phyloP scores from a whole-genome alignment of 2,888 invertebrate species.

The Dasypogon diadema region DNA sequence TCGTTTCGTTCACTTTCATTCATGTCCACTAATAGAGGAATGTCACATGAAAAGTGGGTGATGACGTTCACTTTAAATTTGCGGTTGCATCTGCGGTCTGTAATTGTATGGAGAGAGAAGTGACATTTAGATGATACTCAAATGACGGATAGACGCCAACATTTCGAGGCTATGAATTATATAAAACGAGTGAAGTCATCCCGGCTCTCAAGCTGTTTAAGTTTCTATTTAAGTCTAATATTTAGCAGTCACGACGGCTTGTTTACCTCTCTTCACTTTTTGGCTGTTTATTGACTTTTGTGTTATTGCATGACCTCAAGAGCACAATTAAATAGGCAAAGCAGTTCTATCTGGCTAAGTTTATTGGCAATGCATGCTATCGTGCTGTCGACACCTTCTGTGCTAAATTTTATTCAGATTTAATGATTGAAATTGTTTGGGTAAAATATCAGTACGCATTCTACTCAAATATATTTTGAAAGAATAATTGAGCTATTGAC shows the following conservation, averaged over 20 bases:
- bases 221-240: too few relatives aligned
- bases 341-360: not conserved
- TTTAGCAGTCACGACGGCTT: not conserved
- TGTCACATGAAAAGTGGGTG: slow-evolving; percentile 15
- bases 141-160: not conserved
- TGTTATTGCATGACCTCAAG: not conserved
- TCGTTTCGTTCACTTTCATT: slow-evolving; percentile 25
- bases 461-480: too few relatives aligned
- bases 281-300: not conserved
- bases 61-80: not conserved
- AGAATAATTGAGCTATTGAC: too few relatives aligned
- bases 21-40: slow-evolving; percentile 8
- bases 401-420: too few relatives aligned
- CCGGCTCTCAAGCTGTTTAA: too few relatives aligned
- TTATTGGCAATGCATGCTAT: not conserved
- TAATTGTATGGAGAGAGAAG: not conserved
- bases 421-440: too few relatives aligned
- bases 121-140: too few relatives aligned
- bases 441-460: too few relatives aligned
- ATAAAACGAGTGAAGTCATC: not conserved
- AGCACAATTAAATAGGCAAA: not conserved
- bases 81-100: not conserved
- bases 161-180: not conserved
- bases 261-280: not conserved
- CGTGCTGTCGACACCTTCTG: not conserved